A percentile compares a stretch with the other conserved stretches of the same genome.
Evolutionary conservation across 2,113 vertebrate species (phyloP).

Genomic region (western clawed frog (Xenopus tropicalis)): DNA sequence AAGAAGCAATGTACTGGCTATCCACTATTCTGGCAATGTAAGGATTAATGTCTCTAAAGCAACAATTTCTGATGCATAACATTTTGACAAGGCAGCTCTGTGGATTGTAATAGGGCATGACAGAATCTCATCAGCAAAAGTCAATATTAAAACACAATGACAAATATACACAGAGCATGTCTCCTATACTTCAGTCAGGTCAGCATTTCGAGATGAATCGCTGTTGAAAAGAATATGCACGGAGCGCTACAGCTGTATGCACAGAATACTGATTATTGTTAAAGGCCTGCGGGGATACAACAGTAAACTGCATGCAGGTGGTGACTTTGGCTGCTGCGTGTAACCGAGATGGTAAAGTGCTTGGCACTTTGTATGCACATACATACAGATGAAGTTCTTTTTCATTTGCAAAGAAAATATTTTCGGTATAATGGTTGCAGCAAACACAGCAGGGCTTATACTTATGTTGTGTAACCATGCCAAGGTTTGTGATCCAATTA

Average conservation of each 20-base stretch:
- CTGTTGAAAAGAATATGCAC: slow-evolving; percentile 12
- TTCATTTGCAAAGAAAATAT: no score
- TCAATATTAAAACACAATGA: slow-evolving; percentile 67
- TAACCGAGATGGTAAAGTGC: neutral
- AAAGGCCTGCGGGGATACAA: neutral
- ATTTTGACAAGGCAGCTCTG: slow-evolving; percentile 62
- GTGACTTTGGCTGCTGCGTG: neutral
- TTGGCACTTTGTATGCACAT: neutral
- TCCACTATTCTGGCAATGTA: slow-evolving; percentile 19
- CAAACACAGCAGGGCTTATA: no score
- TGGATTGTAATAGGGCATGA: slow-evolving; percentile 74
- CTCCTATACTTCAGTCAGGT: slow-evolving; percentile 34
- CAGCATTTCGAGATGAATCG: slow-evolving; percentile 23
- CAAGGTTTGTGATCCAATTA: no score
- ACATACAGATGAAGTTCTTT: no score
- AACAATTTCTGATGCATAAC: slow-evolving; percentile 64
- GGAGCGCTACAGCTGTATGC: neutral
- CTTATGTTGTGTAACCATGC: no score
- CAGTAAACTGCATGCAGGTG: neutral
- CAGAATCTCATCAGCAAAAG: slow-evolving; percentile 69
- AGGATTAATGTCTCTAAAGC: slow-evolving; percentile 60
- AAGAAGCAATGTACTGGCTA: neutral
- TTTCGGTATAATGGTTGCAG: no score
- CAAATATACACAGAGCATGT: slow-evolving; percentile 48
- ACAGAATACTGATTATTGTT: slow-evolving; percentile 14